A percentile compares a stretch with the other conserved stretches of the same genome.
phyloP scores from a whole-genome alignment of 2,113 vertebrate genomes.

The Charina bottae region DNA sequence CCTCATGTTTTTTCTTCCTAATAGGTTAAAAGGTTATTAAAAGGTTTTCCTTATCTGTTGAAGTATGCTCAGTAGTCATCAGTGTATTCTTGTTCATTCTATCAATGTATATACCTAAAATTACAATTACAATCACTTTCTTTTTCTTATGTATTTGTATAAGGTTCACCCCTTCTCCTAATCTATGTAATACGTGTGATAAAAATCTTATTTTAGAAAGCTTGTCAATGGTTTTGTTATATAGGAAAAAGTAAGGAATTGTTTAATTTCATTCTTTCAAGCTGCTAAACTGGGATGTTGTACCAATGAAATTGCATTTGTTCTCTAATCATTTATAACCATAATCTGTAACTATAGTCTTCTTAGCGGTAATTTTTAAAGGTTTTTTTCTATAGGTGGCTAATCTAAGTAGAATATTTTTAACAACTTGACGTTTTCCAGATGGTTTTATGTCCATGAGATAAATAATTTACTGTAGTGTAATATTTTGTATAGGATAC shows the following conservation, averaged over 20 bases:
- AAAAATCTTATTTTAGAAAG: not conserved
- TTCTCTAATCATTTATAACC: not conserved
- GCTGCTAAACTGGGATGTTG: not conserved
- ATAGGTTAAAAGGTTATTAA: not conserved
- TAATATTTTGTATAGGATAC: constrained; percentile 77
- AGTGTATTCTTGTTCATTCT: not conserved
- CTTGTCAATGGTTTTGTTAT: not conserved
- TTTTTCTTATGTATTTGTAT: not conserved
- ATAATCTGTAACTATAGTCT: not conserved
- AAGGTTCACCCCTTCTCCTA: not conserved
- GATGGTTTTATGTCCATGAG: not conserved
- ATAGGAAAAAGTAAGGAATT: not conserved
- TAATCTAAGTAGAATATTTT: not conserved
- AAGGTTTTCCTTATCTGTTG: not conserved
- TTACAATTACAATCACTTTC: not conserved
- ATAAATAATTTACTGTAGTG: not conserved
- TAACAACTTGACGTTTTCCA: not conserved
- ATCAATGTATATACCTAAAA: not conserved
- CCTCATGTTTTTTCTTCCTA: not conserved
- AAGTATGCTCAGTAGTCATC: not conserved
- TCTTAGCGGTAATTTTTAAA: not conserved
- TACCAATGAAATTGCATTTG: not conserved
- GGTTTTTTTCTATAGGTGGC: not conserved
- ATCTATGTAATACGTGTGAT: not conserved
- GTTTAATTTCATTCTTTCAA: not conserved